A percentile compares a stretch with the other conserved stretches of the same genome.
phyloP scores from a whole-genome alignment of 2,113 vertebrate species.

The Sphaerodactylus townsendi region DNA sequence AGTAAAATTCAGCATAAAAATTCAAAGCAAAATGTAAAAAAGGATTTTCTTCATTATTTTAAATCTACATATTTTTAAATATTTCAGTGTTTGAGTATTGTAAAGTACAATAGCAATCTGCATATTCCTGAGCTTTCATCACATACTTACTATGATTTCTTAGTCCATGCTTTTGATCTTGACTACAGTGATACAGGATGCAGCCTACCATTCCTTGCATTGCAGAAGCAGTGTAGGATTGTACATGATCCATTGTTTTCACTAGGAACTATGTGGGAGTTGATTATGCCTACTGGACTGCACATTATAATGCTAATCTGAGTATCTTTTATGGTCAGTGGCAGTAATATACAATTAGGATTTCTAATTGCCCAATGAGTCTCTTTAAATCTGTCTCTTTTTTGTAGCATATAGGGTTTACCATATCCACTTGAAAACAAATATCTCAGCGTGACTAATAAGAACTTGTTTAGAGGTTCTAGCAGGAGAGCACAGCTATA shows the following conservation, averaged over 20 bases:
- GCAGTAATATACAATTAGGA: background rate
- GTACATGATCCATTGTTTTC: background rate
- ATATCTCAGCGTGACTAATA: background rate
- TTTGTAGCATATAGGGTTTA: background rate
- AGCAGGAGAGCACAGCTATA: too few species aligned
- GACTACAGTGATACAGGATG: background rate
- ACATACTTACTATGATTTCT: conserved; percentile 29
- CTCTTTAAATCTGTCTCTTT: background rate
- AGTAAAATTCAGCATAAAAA: conserved; percentile 73
- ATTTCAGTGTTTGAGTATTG: conserved; percentile 46
- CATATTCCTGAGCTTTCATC: conserved; percentile 1
- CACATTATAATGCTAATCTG: background rate
- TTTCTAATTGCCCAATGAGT: background rate
- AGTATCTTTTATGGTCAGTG: background rate
- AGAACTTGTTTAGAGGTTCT: too few species aligned
- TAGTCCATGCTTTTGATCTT: conserved; percentile 5
- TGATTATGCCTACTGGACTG: background rate
- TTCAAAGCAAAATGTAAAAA: conserved; percentile 67
- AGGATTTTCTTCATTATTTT: conserved; percentile 60
- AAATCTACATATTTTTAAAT: conserved; percentile 63
- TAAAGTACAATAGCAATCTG: conserved; percentile 29
- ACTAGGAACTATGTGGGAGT: background rate
- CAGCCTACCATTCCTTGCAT: conserved; percentile 13
- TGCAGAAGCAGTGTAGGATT: background rate
- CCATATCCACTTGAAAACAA: background rate